Conservation (phyloP, 2,888 invertebrate genomes). For the Thecophora atra region DNA sequence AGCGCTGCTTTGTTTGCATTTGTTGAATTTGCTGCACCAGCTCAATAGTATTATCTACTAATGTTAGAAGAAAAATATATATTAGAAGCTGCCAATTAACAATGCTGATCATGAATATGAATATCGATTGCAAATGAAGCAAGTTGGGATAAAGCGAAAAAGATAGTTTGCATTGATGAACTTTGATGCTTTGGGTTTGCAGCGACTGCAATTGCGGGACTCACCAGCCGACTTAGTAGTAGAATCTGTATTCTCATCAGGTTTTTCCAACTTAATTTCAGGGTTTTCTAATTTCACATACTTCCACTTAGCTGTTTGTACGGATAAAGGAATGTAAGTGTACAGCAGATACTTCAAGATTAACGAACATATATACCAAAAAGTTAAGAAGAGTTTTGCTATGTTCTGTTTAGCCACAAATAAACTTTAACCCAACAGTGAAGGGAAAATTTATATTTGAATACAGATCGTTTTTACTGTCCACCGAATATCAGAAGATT, state of each 20-base stretch:
- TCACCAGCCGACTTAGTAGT: conserved; percentile 19
- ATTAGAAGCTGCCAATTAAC: not conserved
- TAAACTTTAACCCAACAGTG: not conserved
- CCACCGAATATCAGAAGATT: conserved; percentile 4
- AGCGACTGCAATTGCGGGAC: conserved; percentile 5
- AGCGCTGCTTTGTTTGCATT: conserved; percentile 46
- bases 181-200: conserved; percentile 9
- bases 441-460: conserved; percentile 10
- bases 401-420: conserved; percentile 14
- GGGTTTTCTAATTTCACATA: conserved; percentile 42
- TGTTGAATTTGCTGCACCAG: conserved; percentile 53
- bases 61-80: not conserved
- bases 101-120: not conserved
- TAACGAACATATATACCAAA: conserved; percentile 11
- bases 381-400: not conserved
- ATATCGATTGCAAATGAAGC: conserved; percentile 9
- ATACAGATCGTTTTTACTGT: conserved; percentile 16
- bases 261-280: conserved; percentile 39
- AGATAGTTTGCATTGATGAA: conserved; percentile 3
- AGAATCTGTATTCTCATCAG: conserved; percentile 8
- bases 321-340: not conserved
- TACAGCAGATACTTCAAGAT: conserved; percentile 7
- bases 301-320: conserved; percentile 44
- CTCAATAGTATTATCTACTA: conserved; percentile 45
- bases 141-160: conserved; percentile 2